A percentile compares a stretch with the other conserved stretches of the same genome.
phyloP scores from a whole-genome alignment of 2,797 vertebrate genomes.

The Garrulus glandarius region DNA sequence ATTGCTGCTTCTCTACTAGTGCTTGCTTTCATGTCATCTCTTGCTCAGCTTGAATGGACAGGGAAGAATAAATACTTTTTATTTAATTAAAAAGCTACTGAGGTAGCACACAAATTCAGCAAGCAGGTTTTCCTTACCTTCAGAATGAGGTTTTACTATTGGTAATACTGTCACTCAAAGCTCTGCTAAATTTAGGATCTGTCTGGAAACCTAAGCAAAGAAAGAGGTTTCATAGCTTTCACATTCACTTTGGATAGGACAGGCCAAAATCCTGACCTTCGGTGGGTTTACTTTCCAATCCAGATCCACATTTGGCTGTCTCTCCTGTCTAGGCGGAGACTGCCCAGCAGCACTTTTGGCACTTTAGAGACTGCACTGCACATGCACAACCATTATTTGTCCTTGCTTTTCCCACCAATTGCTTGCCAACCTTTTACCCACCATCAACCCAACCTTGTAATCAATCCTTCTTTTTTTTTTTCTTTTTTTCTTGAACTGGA shows the following conservation, averaged over 20 bases:
- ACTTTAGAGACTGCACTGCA: neutral
- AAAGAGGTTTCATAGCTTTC: neutral
- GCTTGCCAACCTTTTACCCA: neutral
- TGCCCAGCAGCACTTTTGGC: neutral
- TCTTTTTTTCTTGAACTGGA: neutral
- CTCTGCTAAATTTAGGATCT: neutral
- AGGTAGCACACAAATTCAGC: neutral
- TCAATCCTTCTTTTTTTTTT: neutral
- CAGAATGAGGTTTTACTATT: neutral
- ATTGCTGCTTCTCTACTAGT: neutral
- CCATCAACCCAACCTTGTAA: neutral
- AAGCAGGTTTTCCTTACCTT: neutral
- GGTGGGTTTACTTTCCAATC: neutral
- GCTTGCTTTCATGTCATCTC: neutral
- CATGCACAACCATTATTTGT: neutral
- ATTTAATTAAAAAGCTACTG: constrained; percentile 35
- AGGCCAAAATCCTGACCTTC: neutral
- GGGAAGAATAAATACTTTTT: neutral
- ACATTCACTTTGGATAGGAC: neutral
- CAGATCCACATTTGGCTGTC: neutral
- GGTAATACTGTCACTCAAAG: neutral
- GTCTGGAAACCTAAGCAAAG: neutral
- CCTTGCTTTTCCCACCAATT: neutral
- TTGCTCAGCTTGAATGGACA: neutral
- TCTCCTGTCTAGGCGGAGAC: neutral